Evolutionary conservation across 2,113 vertebrate genomes (phyloP).

Genomic region (Pteruthius melanotis): DNA sequence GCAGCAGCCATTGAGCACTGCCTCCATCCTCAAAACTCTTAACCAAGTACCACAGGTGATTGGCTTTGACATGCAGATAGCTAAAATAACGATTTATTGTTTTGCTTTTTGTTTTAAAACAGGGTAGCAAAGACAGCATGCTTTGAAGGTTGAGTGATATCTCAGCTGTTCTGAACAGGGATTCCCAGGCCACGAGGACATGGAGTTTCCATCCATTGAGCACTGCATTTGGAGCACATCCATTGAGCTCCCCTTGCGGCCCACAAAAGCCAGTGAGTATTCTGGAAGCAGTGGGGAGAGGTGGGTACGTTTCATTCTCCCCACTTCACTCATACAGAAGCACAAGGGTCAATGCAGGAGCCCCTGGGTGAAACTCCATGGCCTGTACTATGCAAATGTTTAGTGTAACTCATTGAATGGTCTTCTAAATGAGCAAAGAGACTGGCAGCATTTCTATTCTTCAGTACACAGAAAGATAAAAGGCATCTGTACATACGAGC

Average conservation of each 20-base stretch:
- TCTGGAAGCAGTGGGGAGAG: neutral
- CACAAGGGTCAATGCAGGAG: neutral
- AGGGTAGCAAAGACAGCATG: neutral
- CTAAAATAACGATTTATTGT: neutral
- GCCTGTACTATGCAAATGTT: neutral
- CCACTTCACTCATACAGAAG: neutral
- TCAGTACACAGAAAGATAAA: neutral
- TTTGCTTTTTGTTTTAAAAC: neutral
- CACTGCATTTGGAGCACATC: too few species aligned
- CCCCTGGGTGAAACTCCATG: neutral
- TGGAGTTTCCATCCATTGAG: neutral
- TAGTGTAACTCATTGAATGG: neutral
- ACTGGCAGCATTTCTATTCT: neutral
- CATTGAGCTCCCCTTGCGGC: neutral
- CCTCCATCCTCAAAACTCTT: neutral
- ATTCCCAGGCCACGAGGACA: accelerated
- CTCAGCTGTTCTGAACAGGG: neutral
- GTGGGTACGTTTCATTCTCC: neutral
- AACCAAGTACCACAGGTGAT: too few species aligned
- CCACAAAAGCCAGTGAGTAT: neutral
- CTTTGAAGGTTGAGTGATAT: neutral
- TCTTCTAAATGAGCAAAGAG: neutral
- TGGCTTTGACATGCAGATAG: neutral
- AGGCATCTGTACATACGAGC: neutral
- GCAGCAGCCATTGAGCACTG: neutral